Evolutionary conservation across 2,888 invertebrate species (phyloP).

Genomic region (Ochlodes sylvanus): DNA sequence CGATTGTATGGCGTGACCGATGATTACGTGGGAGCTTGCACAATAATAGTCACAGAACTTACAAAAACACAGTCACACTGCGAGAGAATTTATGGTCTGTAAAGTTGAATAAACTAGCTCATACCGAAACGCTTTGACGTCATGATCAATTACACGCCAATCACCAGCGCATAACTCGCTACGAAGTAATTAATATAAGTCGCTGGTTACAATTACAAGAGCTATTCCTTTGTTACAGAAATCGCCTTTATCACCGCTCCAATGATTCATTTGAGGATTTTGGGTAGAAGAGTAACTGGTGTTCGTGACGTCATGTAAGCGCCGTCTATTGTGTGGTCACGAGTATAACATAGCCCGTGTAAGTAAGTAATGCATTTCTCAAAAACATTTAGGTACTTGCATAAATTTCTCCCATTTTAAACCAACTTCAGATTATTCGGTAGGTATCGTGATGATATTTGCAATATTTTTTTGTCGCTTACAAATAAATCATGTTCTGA

Average conservation of each 20-base stretch:
- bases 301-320: neutral
- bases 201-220: neutral
- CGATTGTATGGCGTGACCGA: no score
- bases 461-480: no score
- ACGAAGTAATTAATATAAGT: slow-evolving; percentile 2
- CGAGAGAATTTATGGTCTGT: neutral
- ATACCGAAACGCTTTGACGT: neutral
- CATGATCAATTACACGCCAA: neutral
- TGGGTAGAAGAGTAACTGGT: neutral
- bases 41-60: no score
- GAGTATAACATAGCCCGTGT: no score
- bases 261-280: slow-evolving; percentile 6
- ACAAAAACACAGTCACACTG: no score
- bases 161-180: neutral
- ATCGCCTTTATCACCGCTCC: neutral
- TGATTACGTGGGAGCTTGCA: no score
- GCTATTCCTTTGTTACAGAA: slow-evolving; percentile 8
- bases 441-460: no score
- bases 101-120: neutral
- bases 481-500: no score
- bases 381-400: no score
- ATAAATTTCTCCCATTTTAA: no score
- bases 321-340: neutral
- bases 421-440: no score
- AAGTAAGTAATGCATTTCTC: no score